Evolutionary conservation across 2,888 invertebrate species (phyloP).

Genomic region (Venustoraphidia nigricollis): DNA sequence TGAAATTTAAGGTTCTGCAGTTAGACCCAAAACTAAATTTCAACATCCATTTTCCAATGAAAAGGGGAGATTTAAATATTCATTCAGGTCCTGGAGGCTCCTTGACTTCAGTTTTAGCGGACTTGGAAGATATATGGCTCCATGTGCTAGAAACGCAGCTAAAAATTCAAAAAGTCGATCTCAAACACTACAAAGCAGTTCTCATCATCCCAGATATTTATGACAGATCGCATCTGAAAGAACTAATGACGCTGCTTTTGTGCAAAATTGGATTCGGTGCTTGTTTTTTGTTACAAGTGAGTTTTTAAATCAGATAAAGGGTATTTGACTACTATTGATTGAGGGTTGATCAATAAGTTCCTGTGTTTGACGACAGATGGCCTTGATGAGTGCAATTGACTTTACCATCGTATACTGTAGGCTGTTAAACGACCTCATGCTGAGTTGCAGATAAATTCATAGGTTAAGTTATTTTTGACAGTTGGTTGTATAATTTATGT

Average conservation of each 20-base stretch:
- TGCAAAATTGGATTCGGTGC: constrained; percentile 72
- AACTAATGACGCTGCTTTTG: constrained; percentile 65
- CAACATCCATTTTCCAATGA: constrained; percentile 81
- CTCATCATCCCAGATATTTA: constrained; percentile 83
- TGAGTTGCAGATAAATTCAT: too few relatives aligned
- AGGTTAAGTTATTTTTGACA: too few relatives aligned
- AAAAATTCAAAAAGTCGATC: constrained; percentile 51
- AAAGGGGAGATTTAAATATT: constrained; percentile 74
- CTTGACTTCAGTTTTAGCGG: constrained; percentile 64
- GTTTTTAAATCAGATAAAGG: constrained; percentile 16
- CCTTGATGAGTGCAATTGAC: too few relatives aligned
- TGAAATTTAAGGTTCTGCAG: constrained; percentile 35
- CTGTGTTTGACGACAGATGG: too few relatives aligned
- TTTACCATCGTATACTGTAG: too few relatives aligned
- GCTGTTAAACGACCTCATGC: too few relatives aligned
- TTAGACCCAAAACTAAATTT: constrained; percentile 54
- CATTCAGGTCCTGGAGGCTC: constrained; percentile 77
- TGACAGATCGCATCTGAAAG: constrained; percentile 69
- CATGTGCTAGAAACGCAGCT: constrained; percentile 61
- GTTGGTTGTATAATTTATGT: too few relatives aligned
- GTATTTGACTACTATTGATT: too few relatives aligned
- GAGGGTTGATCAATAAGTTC: too few relatives aligned
- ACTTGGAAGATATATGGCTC: constrained; percentile 81
- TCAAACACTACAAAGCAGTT: constrained; percentile 71
- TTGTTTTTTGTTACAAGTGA: constrained; percentile 68